phyloP scores from a whole-genome alignment of 1,140 invertebrate genomes.

The Microplitis demolitor region DNA sequence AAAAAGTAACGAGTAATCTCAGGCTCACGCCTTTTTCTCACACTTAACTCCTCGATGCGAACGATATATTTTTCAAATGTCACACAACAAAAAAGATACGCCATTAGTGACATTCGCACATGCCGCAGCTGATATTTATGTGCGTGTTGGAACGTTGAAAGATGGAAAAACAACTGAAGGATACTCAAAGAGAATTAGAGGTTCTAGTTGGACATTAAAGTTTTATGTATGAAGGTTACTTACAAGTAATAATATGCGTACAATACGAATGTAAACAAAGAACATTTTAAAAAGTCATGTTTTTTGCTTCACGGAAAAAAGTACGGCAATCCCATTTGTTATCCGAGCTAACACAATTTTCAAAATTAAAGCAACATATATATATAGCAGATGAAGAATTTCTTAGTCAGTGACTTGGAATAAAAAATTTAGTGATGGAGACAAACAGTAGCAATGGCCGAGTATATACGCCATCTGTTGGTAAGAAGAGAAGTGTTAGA shows the following conservation, averaged over 20 bases:
- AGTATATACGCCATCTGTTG: not conserved
- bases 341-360: too few relatives aligned
- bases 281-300: too few relatives aligned
- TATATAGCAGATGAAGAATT: too few relatives aligned
- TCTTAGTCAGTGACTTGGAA: too few relatives aligned
- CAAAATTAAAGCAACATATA: too few relatives aligned
- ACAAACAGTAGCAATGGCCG: not conserved
- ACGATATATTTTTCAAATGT: conserved; percentile 28
- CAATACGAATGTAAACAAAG: not conserved
- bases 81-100: conserved; percentile 24
- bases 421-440: too few relatives aligned
- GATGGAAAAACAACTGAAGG: conserved; percentile 22
- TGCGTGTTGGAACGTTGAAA: conserved; percentile 17
- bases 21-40: conserved; percentile 30
- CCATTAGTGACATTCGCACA: conserved; percentile 35
- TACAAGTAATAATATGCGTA: not conserved
- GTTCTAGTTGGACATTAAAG: conserved; percentile 3
- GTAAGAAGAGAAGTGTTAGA: conserved; percentile 22
- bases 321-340: too few relatives aligned
- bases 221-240: conserved; percentile 8
- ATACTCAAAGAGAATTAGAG: conserved; percentile 19
- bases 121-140: conserved; percentile 30
- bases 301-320: too few relatives aligned
- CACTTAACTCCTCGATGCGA: conserved; percentile 26
- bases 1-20: conserved; percentile 9